phyloP scores from a whole-genome alignment of 2,888 invertebrate species.

The Harpalus rufipes region DNA sequence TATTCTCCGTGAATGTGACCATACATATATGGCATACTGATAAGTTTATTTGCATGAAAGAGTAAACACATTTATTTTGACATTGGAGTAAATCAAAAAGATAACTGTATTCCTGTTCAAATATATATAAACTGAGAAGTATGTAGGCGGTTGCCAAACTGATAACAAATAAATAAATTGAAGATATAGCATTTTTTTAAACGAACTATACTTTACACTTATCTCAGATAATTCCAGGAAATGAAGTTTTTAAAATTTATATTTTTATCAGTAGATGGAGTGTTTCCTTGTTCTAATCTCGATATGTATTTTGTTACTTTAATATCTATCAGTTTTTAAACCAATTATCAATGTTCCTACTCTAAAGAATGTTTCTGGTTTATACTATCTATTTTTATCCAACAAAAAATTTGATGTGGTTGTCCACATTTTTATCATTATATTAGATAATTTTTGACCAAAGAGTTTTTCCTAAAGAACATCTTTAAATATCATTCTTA shows the following conservation, averaged over 20 bases:
- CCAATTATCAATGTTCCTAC: not conserved
- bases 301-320: not conserved
- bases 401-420: no score
- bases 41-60: constrained; percentile 6
- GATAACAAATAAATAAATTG: constrained; percentile 20
- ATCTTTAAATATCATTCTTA: no score
- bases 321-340: not conserved
- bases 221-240: constrained; percentile 31
- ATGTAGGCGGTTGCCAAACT: constrained; percentile 20
- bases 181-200: constrained; percentile 22
- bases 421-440: no score
- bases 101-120: constrained; percentile 7
- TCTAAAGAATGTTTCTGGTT: not conserved
- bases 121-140: constrained; percentile 19
- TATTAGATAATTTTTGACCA: no score
- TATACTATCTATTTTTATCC: not conserved
- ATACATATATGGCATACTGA: constrained; percentile 2
- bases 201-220: not conserved
- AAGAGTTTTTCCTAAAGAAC: no score
- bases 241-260: constrained; percentile 19
- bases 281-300: constrained; percentile 7
- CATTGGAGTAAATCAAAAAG: constrained; percentile 17
- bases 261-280: not conserved
- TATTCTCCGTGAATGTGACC: not conserved
- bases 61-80: constrained; percentile 35